Evolutionary conservation across 1,140 invertebrate species (phyloP), one percentile per base, ranked within the genome.

Genomic region (Penaeus chinensis): DNA sequence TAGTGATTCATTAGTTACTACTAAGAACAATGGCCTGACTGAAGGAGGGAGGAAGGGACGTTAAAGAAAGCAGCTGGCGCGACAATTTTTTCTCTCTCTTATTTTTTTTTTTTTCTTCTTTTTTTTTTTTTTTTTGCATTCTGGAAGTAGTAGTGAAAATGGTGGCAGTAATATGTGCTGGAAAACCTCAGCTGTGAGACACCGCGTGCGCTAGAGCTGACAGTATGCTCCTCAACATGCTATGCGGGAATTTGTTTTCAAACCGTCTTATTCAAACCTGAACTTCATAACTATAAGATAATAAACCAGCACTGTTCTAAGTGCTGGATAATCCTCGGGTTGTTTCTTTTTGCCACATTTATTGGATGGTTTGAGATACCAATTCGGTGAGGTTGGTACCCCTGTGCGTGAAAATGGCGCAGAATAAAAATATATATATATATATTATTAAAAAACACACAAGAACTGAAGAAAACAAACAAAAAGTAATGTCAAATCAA

Each of bases 231-330:
- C 84, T 79, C 78, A 79, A 85, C 77, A 85, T 76, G 77, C 77
- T 79, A 65, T 84, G 82, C 69, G 82, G 78, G 86, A 77, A 77
- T 65, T 87, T 18, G 60, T 82, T 82, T 87, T 87, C 79, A 82
- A 82, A 77, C 80, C 80, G 80, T 82, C 80, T 78, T 87, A 77
- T 87, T 87, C 79, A 82, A 79, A 87, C 71, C 79, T 87, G 79
- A 87, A 87, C 79, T 82, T 76, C 65, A 77, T 82, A 82, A 87
- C 32, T 87, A 87, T 77, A 74, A 74, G 27, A 74, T 77, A 85
- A 85, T 85, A 79, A 24, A 85, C 84, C 86, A 87, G 86, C 86
- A 82, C 86, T 87, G 86, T 87, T 87, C 86, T 87, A 87, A 87
- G 86, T 87, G 86, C 77, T 87, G 86, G 86, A 78, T 87, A 82